phyloP scores from a whole-genome alignment of 2,888 invertebrate species.

The Cabera pusaria region DNA sequence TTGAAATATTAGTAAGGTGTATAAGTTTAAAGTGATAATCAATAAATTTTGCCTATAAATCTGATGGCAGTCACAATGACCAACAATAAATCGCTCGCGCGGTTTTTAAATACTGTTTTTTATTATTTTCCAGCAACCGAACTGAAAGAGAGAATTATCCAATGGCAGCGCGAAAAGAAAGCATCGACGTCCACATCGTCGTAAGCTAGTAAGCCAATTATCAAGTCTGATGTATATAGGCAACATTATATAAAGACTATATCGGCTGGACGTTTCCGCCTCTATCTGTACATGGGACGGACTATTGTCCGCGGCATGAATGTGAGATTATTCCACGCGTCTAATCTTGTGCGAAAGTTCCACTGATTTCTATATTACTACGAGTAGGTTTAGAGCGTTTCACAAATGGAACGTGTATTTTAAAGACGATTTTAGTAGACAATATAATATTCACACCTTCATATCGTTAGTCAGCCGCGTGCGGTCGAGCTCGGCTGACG shows the following conservation, averaged over 20 bases:
- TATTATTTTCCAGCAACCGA: slow-evolving; percentile 87
- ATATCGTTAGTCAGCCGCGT: slow-evolving; percentile 21
- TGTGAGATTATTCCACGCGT: slow-evolving; percentile 74
- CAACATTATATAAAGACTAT: slow-evolving; percentile 68
- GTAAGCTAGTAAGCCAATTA: slow-evolving; percentile 60
- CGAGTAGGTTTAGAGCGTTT: slow-evolving; percentile 29
- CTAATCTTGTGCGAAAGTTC: slow-evolving; percentile 52
- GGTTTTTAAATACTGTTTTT: too few relatives aligned
- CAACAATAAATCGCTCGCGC: too few relatives aligned
- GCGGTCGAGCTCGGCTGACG: slow-evolving; percentile 30
- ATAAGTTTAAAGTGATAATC: too few relatives aligned
- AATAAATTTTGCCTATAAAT: too few relatives aligned
- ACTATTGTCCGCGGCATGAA: slow-evolving; percentile 74
- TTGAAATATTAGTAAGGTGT: too few relatives aligned
- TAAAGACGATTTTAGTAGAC: slow-evolving; percentile 36
- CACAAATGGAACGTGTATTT: slow-evolving; percentile 30
- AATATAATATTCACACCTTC: slow-evolving; percentile 26
- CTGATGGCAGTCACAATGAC: too few relatives aligned
- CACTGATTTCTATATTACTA: slow-evolving; percentile 36
- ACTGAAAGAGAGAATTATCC: slow-evolving; percentile 92
- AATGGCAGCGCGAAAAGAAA: slow-evolving; percentile 93
- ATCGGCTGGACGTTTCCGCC: slow-evolving; percentile 59
- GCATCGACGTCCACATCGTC: slow-evolving; percentile 57
- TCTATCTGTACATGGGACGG: slow-evolving; percentile 44
- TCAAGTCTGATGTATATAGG: slow-evolving; percentile 79